phyloP scores from a whole-genome alignment of 1,140 invertebrate species.

The Zaprionus taronus region DNA sequence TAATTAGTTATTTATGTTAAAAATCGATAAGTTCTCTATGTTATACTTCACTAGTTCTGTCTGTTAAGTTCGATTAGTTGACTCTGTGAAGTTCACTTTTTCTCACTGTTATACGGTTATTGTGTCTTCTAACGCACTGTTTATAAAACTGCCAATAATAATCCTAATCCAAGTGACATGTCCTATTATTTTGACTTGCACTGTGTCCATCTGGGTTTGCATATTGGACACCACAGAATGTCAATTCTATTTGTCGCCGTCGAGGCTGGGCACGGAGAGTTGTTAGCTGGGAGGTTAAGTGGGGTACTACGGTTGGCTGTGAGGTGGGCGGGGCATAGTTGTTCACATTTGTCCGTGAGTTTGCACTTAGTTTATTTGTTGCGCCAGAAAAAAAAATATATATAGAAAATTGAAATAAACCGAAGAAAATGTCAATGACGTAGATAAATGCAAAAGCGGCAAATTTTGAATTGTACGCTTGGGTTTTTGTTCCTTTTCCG shows the following conservation, averaged over 20 bases:
- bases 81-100: no score
- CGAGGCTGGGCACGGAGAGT: not conserved
- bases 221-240: constrained; percentile 73
- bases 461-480: constrained; percentile 71
- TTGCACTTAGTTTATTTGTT: constrained; percentile 81
- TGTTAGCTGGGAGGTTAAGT: constrained; percentile 7
- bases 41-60: not conserved
- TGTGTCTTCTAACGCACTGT: not conserved
- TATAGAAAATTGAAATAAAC: constrained; percentile 78
- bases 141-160: not conserved
- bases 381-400: constrained; percentile 41
- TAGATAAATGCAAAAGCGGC: constrained; percentile 79
- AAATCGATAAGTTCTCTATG: no score
- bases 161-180: not conserved
- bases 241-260: constrained; percentile 73
- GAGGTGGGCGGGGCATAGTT: not conserved
- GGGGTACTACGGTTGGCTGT: not conserved
- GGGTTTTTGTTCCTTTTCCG: constrained; percentile 10
- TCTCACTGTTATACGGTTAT: not conserved
- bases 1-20: no score
- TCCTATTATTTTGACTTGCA: constrained; percentile 5
- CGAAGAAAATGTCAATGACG: constrained; percentile 78
- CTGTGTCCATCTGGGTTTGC: constrained; percentile 56
- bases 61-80: not conserved
- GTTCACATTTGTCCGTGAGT: constrained; percentile 43